phyloP scores from a whole-genome alignment of 2,797 vertebrate genomes.

The Lepus oiostolus region DNA sequence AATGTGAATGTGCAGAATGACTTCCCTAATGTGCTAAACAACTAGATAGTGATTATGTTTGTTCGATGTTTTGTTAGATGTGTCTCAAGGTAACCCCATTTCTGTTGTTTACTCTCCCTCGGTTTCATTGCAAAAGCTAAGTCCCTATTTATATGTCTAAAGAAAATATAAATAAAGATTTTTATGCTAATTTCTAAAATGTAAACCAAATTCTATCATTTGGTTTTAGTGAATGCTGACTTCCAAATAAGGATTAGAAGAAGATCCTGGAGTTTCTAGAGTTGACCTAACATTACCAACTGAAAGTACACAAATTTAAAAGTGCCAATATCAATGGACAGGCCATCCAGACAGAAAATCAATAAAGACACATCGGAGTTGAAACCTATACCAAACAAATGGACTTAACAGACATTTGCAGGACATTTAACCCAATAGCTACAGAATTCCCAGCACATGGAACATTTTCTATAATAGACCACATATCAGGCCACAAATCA shows the following conservation, averaged over 20 bases:
- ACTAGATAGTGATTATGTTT: not conserved
- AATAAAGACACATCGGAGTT: too few relatives aligned
- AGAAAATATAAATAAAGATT: constrained; percentile 9
- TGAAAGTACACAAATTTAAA: not conserved
- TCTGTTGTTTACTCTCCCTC: not conserved
- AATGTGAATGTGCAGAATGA: not conserved
- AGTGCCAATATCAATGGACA: not conserved
- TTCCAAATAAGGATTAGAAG: not conserved
- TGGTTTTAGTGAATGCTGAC: not conserved
- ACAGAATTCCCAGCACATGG: too few relatives aligned
- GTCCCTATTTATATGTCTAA: not conserved
- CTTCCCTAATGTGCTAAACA: not conserved
- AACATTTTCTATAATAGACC: too few relatives aligned
- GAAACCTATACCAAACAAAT: too few relatives aligned
- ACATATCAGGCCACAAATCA: too few relatives aligned
- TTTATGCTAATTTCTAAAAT: constrained; percentile 32
- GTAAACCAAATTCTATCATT: constrained; percentile 8
- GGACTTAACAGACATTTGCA: too few relatives aligned
- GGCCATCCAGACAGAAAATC: too few relatives aligned
- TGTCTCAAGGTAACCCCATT: not conserved
- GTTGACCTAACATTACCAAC: not conserved
- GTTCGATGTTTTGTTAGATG: not conserved
- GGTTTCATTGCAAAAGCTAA: constrained; percentile 26
- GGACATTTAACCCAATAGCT: too few relatives aligned
- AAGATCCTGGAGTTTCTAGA: not conserved